Base-by-base conservation (phyloP, 2,113 vertebrate genomes). In the Cettia cetti region DNA sequence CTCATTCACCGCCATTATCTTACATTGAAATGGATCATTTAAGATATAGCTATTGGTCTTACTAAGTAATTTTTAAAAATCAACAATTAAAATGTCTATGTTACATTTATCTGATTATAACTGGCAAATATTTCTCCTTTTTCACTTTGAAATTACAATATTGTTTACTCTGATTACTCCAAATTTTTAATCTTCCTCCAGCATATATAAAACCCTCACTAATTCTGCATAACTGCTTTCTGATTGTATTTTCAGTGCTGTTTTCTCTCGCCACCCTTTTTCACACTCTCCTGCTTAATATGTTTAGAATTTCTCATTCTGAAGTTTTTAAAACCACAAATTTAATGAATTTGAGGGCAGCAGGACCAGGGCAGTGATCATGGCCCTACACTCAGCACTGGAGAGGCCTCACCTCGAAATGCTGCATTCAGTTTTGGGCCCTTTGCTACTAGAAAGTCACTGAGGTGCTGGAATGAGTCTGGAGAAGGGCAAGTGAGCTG, bases 401-500 rank as follows among this genome's bases (percentile, higher is more conserved):
- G 5, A 26, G 42, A 52, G 7, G 9, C 8, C 9, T 31, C 37
- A 35, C 14, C 17, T 57, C 1, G 0, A n/a, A n/a, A 18, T 26
- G 2, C 3, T 44, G 13, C 1, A 0, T 6, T 26, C 54, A 35
- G 13, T 75, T 75, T 69, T 24, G 33, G 21, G 8, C 7, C 6
- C 11, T 13, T 57, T 11, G 5, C 14, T 52, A 4, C 10, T 14
- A 28, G 21, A 82, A 56, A 45, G 26, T 28, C 6, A 28, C 5
- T 17, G 30, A 64, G 21, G 8, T 21, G 16, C 19, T 69, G 61
- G 28, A 42, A 16, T 3, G 4, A 19, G 9, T 42, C 15, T 33
- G 85, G n/a, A 57, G 42, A 53, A 79, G 7, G 42, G 14, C 13
- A 76, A 6, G 1, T 0, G 40, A 60, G 11, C 20, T 57, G 49